Conservation (phyloP, 2,113 vertebrate species). For the Sapajus apella region DNA sequence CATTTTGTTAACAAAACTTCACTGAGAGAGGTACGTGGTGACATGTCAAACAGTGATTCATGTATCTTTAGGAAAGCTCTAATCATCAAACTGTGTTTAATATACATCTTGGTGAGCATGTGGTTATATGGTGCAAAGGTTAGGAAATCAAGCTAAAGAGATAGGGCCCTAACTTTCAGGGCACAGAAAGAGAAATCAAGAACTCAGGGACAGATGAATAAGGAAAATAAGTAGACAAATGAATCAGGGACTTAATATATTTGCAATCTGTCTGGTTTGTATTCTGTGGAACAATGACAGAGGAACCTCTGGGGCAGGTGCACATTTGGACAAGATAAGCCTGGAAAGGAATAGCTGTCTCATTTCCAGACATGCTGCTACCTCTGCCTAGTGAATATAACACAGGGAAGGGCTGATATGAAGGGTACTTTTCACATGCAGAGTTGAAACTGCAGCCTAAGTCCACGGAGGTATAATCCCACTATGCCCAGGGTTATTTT, state of each 20-base stretch:
- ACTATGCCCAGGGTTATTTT: background rate
- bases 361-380: background rate
- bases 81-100: background rate
- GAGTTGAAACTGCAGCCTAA: background rate
- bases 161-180: background rate
- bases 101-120: background rate
- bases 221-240: background rate
- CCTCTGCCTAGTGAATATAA: background rate
- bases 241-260: background rate
- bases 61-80: background rate
- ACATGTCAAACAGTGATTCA: background rate
- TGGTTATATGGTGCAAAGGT: background rate
- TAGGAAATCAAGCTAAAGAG: background rate
- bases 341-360: background rate
- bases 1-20: background rate
- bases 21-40: background rate
- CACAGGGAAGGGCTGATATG: background rate
- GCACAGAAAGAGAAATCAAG: background rate
- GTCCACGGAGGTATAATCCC: background rate
- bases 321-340: background rate
- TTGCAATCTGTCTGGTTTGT: background rate
- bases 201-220: background rate
- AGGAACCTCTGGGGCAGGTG: background rate
- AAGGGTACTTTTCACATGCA: background rate
- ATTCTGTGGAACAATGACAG: background rate